phyloP scores from a whole-genome alignment of 2,888 invertebrate genomes.

The Frankliniella fusca region DNA sequence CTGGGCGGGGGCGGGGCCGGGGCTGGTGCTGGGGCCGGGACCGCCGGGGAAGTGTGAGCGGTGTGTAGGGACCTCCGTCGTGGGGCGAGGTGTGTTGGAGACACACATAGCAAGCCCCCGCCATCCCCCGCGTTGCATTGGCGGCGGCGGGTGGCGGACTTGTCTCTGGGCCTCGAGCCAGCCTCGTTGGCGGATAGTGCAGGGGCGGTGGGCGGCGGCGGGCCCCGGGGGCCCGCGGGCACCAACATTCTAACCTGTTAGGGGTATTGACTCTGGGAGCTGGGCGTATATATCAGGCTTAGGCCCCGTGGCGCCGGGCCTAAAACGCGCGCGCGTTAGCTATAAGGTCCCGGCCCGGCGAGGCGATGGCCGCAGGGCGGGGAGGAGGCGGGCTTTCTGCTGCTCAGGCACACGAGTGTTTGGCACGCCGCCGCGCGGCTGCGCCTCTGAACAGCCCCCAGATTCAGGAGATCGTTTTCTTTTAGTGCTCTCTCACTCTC shows the following conservation, averaged over 20 bases:
- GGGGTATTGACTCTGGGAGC: background rate
- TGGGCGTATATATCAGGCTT: conserved; percentile 6
- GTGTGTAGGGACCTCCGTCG: too few species aligned
- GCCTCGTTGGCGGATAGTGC: background rate
- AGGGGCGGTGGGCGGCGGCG: too few species aligned
- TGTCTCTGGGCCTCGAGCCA: background rate
- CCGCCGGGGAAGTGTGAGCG: too few species aligned
- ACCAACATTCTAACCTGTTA: background rate
- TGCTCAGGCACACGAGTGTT: background rate
- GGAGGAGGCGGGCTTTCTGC: background rate
- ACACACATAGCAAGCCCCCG: background rate
- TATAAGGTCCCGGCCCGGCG: background rate
- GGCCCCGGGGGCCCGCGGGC: background rate
- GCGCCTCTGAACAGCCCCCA: background rate
- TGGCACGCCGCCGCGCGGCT: background rate
- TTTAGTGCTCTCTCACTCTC: background rate
- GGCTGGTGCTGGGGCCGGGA: too few species aligned
- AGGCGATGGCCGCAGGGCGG: background rate
- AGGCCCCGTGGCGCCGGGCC: background rate
- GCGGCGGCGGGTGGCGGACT: background rate
- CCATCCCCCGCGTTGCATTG: background rate
- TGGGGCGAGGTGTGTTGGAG: background rate
- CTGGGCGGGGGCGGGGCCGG: too few species aligned
- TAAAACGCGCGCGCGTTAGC: too few species aligned
- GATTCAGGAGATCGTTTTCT: background rate